A percentile compares a stretch with the other conserved stretches of the same genome.
These are phyloP conservation scores for Ptilorrhoa leucosticta DNA, from an alignment of 2,113 vertebrate genomes.

Conservation along the genomic window DNA sequence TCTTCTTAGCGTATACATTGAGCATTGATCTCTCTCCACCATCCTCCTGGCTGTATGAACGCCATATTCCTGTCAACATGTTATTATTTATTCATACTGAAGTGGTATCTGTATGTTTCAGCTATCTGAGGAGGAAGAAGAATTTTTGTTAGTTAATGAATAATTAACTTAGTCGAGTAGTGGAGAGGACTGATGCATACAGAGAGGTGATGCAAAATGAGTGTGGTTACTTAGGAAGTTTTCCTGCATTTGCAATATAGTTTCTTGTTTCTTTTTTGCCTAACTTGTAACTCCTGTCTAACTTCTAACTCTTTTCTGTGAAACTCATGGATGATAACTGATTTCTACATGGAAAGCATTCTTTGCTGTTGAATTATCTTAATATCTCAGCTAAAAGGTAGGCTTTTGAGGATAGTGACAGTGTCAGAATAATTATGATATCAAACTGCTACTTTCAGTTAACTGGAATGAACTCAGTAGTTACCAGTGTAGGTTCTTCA, in stretches of 20 bases:
- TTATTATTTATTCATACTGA: constrained; percentile 1
- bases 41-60: neutral
- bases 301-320: neutral
- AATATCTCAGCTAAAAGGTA: neutral
- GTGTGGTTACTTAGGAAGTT: neutral
- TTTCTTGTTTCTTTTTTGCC: neutral
- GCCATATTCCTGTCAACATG: neutral
- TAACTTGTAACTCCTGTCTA: neutral
- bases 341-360: neutral
- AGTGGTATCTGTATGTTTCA: neutral
- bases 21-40: neutral
- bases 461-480: neutral
- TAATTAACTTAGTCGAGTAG: neutral
- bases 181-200: neutral
- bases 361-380: neutral
- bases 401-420: neutral
- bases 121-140: neutral
- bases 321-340: neutral
- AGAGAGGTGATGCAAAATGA: neutral
- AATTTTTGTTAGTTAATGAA: neutral
- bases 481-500: neutral
- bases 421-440: neutral
- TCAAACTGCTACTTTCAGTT: neutral
- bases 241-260: neutral
- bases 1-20: neutral